Base-by-base conservation (phyloP, 2,113 vertebrate genomes). In the Chrysochloris asiatica region DNA sequence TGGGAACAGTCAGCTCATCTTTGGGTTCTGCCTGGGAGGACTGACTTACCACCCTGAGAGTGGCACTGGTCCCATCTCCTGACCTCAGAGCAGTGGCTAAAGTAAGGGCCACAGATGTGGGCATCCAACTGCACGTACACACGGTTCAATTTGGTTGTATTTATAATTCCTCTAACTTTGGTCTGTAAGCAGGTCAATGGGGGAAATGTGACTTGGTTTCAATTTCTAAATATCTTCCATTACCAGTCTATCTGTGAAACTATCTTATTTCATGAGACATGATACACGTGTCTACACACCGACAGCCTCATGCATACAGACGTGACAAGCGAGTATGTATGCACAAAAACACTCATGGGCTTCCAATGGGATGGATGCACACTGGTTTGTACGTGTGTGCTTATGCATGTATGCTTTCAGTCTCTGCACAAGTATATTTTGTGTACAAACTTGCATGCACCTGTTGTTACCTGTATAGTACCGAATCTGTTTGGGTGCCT, bases 351-450 rank as follows among this genome's bases (percentile, higher is more conserved):
- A 13, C 22, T n/a, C 28, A 16, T 3, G 21, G 59, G 19, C 69
- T 78, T 92, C 76, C 16, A 0, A 8, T 33, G 71, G 63, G 48
- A 24, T 50, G 10, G n/a, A n/a, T n/a, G 21, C 8, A 36, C 16
- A 36, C 36, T 1, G 0, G 0, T 17, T 0, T 47, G n/a, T 19
- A 8, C 45, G 6, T 33, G 12, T 4, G 6, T 52, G 65, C 65
- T 28, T 9, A 7, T 8, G 24, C 24, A 4, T 22, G 8, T 8
- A 52, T 1, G 24, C 54, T 26, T 26, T 47, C 33, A 1, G 36
- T 47, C 30, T 77, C 36, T 75, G 38, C 43, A 21, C 6, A 4
- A 7, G 26, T 17, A 13, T 63, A 4, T 79, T 11, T 24, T 45
- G 30, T 54, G n/a, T 88, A 36, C 36, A 63, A 43, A 77, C 14